phyloP scores from a whole-genome alignment of 2,797 vertebrate species.

The Sebastolobus altivelis region DNA sequence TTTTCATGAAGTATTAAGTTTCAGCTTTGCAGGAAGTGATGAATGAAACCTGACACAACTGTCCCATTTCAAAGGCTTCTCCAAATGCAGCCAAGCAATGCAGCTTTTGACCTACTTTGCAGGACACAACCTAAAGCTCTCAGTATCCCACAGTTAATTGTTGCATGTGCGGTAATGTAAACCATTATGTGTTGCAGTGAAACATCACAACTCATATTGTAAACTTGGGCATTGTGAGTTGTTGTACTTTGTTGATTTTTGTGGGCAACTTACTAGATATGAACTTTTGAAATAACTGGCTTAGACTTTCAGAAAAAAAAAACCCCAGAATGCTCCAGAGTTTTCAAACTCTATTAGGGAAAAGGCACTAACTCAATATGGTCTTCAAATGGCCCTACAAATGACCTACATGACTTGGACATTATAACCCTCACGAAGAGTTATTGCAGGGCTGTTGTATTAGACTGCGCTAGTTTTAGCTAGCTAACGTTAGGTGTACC shows the following conservation, averaged over 20 bases:
- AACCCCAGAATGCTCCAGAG: neutral
- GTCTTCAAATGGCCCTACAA: neutral
- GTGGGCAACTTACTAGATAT: no score
- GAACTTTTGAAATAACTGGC: neutral
- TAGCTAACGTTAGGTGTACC: neutral
- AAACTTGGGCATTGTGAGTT: neutral
- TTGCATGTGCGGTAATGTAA: neutral
- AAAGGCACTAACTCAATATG: neutral
- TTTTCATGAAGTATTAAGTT: neutral
- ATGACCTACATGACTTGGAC: neutral
- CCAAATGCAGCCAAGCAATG: neutral
- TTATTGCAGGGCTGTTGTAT: neutral
- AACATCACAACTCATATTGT: neutral
- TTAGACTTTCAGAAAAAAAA: neutral
- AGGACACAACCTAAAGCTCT: neutral
- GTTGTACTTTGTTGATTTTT: neutral
- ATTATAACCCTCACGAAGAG: neutral
- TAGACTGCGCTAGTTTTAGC: neutral
- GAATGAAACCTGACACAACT: constrained; percentile 1
- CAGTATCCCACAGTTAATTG: neutral
- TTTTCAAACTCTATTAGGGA: neutral
- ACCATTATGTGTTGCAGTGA: neutral
- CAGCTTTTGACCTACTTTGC: neutral
- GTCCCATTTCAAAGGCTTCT: neutral
- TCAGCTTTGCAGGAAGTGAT: neutral